phyloP scores from a whole-genome alignment of 2,888 invertebrate genomes.

The Temnothorax ravouxi region DNA sequence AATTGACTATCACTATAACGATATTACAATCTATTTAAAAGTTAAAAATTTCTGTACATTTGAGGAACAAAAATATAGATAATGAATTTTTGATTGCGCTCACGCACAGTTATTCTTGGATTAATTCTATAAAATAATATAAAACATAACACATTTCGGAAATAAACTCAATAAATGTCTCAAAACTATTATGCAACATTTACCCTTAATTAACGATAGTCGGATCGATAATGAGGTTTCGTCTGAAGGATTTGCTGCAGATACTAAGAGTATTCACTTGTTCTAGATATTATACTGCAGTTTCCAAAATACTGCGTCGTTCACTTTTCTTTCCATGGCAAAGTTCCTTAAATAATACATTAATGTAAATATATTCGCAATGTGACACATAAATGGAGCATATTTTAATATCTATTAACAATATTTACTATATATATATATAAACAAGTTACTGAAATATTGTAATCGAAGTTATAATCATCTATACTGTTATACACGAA shows the following conservation, averaged over 20 bases:
- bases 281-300: slow-evolving; percentile 82
- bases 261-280: slow-evolving; percentile 88
- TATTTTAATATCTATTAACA: slow-evolving; percentile 9
- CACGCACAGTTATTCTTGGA: background rate
- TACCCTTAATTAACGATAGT: slow-evolving; percentile 90
- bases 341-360: slow-evolving; percentile 72
- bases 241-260: slow-evolving; percentile 90
- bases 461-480: background rate
- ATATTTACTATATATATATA: slow-evolving; percentile 5
- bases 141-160: background rate
- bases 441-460: slow-evolving; percentile 3
- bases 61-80: background rate
- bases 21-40: background rate
- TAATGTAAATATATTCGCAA: slow-evolving; percentile 6
- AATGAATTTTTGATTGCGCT: background rate
- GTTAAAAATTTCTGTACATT: background rate
- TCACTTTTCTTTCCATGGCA: slow-evolving; percentile 80
- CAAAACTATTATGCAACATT: slow-evolving; percentile 52
- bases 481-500: background rate
- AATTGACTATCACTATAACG: background rate
- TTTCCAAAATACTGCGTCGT: slow-evolving; percentile 78
- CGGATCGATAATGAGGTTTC: slow-evolving; percentile 89
- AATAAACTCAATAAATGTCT: background rate
- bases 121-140: background rate
- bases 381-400: background rate